Base-by-base conservation (phyloP, 2,113 vertebrate species). In the Columba livia region DNA sequence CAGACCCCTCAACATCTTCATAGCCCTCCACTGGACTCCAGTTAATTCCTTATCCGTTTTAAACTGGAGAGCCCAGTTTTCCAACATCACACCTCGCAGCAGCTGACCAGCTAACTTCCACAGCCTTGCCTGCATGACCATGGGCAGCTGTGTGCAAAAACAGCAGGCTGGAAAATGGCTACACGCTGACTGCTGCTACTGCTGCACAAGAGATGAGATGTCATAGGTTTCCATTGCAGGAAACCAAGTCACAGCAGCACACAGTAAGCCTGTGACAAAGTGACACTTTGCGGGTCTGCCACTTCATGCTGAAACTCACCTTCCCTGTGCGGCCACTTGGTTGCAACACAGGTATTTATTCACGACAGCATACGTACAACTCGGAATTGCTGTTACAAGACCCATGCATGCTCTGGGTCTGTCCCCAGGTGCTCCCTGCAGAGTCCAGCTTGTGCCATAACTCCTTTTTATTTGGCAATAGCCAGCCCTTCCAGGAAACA, bases 271-370 rank as follows among this genome's bases (percentile, higher is more conserved):
- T 10, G 40, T 3, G 38, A 4, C 42, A 36, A 36, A 25, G 28
- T 12, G 23, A 5, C 20, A 2, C 5, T 7, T 1, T 32, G 36
- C 8, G 1, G 7, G 10, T 17, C 31, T 5, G 29, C 38, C 0
- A 3, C 54, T 36, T 18, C 28, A 4, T 42, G 25, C 64, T 36
- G 58, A 51, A 62, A 60, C 24, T 21, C 19, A 6, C 12, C 78
- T 56, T 21, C 4, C 8, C 38, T 1, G 0, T 0, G 4, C 69
- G 20, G 32, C 34, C 1, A 7, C 8, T 0, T n/a, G 2, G 24
- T 6, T 24, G 62, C 15, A 31, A 23, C 34, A 36, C 23, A 10
- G 3, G 2, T 13, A 5, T 28, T 31, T 24, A 12, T 31, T 51
- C 31, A 70, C 24, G 19, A 23, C 40, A 16, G 26, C 7, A 51